Conservation (phyloP, 2,797 vertebrate species). For the Tragelaphus oryx region DNA sequence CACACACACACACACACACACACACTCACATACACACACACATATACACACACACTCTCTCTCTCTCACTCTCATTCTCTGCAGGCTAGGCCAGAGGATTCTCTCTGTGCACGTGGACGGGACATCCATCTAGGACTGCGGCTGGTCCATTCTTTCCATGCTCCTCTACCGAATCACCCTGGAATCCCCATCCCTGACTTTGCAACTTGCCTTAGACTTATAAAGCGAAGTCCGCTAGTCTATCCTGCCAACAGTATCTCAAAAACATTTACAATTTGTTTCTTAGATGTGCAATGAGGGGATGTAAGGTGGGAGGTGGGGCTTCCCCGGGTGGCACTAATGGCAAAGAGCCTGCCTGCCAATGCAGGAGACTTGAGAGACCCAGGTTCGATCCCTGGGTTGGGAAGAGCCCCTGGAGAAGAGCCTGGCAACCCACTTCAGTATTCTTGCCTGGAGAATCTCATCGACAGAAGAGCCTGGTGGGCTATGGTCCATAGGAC, state of each 20-base stretch:
- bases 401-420: neutral
- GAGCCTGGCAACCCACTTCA: neutral
- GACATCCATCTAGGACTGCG: neutral
- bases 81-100: neutral
- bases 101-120: neutral
- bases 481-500: neutral
- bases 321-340: neutral
- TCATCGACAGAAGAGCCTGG: neutral
- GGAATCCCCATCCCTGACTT: neutral
- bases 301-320: neutral
- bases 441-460: neutral
- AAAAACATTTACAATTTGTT: neutral
- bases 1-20: fast-evolving
- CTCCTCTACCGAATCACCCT: neutral
- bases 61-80: too few species aligned
- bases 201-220: neutral
- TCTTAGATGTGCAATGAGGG: neutral
- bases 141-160: neutral
- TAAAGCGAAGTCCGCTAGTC: neutral
- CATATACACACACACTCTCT: fast-evolving
- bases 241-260: neutral
- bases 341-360: neutral
- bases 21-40: too few species aligned
- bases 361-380: neutral
- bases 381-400: neutral